These are phyloP conservation scores for Pempheris klunzingeri DNA, from an alignment of 2,797 vertebrate species.

Conservation along the genomic window DNA sequence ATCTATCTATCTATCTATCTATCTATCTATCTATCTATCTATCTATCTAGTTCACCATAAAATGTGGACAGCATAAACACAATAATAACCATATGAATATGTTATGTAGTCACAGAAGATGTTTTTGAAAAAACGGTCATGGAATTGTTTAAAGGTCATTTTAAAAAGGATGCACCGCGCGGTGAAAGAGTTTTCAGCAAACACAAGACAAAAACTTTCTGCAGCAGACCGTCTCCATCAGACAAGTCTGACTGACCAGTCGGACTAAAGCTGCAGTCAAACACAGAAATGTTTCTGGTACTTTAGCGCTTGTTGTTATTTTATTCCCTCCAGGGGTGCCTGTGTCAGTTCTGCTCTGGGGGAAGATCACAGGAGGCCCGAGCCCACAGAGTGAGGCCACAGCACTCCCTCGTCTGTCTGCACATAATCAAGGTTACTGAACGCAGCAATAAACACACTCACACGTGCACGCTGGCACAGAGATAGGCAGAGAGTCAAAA, in stretches of 20 bases:
- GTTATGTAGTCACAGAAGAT: too few relatives aligned
- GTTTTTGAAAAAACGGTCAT: too few relatives aligned
- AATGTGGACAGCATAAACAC: not conserved
- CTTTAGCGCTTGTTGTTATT: not conserved
- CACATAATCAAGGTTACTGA: constrained; percentile 3
- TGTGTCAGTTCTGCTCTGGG: not conserved
- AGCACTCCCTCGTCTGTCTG: not conserved
- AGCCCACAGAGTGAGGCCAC: not conserved
- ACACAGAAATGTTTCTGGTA: not conserved
- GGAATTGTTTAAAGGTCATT: too few relatives aligned
- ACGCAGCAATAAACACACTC: not conserved
- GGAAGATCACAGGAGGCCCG: not conserved
- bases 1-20: too few relatives aligned
- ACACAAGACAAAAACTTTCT: too few relatives aligned
- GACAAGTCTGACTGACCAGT: too few relatives aligned
- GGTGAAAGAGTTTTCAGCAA: too few relatives aligned
- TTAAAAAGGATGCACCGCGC: too few relatives aligned
- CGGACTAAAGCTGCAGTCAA: too few relatives aligned
- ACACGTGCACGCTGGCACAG: not conserved
- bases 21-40: too few relatives aligned
- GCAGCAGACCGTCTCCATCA: too few relatives aligned
- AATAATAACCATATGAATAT: not conserved
- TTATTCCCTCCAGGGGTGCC: not conserved
- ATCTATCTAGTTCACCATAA: not conserved
- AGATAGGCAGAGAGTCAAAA: not conserved